A percentile compares a stretch with the other conserved stretches of the same genome.
Evolutionary conservation across 2,113 vertebrate genomes (phyloP).

Genomic region (Hyperopisus bebe): DNA sequence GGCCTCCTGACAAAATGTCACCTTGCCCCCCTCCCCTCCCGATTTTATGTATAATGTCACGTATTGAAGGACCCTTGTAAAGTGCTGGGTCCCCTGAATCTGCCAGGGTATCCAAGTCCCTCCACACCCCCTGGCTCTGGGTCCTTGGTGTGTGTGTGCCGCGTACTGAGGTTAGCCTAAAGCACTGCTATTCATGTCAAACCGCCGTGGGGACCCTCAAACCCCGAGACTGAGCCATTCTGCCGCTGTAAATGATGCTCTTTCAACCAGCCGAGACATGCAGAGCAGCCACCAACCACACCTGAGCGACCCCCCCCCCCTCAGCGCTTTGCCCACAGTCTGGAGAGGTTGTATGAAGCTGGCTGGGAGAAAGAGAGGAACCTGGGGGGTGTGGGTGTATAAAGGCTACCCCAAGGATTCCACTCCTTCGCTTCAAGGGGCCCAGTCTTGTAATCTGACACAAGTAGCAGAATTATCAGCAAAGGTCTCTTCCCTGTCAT

Average conservation of each 20-base stretch:
- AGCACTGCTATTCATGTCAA: neutral
- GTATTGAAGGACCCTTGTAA: neutral
- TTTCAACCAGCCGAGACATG: neutral
- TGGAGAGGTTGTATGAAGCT: slow-evolving; percentile 42
- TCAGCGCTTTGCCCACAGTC: neutral
- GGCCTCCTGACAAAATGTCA: neutral
- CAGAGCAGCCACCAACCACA: neutral
- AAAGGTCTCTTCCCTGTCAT: neutral
- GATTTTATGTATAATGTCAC: neutral
- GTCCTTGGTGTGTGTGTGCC: neutral
- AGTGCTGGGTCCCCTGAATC: neutral
- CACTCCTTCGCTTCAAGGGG: neutral
- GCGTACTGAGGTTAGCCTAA: neutral
- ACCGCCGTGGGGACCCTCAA: neutral
- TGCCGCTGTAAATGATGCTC: neutral
- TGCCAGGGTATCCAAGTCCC: neutral
- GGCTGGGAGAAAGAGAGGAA: slow-evolving; percentile 50
- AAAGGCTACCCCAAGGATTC: neutral
- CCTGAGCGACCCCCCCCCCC: neutral
- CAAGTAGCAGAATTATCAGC: neutral
- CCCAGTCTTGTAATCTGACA: neutral
- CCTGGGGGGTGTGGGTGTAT: neutral
- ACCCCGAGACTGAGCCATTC: neutral
- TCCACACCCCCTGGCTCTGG: neutral
- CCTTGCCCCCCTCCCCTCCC: neutral